Base-by-base conservation (phyloP, 2,888 invertebrate genomes). In the Hecatera dysodea region DNA sequence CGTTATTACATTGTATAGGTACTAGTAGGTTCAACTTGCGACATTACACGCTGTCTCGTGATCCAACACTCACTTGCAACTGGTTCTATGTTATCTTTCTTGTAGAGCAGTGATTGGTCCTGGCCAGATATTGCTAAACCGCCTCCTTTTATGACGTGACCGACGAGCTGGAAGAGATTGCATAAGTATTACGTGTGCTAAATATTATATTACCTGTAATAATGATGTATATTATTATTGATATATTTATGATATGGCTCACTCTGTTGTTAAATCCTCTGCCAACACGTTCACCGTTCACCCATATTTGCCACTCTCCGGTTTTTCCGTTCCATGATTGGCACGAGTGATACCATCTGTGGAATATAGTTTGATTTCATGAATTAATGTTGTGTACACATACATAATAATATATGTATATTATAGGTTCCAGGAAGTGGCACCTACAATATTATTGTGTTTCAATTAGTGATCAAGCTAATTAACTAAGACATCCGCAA, bases 261-360 rank as follows among this genome's bases (percentile, higher is more conserved):
- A 98, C 98, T 94, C 98, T 97, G 91, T 98, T 98, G 93, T 98
- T 97, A 92, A 98, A 98, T 74, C 98, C 98, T 88, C 98, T 97
- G 80, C 98, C 98, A 63, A 98, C 98, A 81, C 98, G 96, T 92
- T 98, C 98, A 27, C 97, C 97, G 90, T 98, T 98, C 77, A 98
- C 97, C 98, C 98, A 98, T 83, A 98, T 97, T 93, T 98, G 98
- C 98, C 98, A 98, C 93, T 98, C 98, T 61, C 98, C 98, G 11
- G 98, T 98, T 90, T 97, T 97, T 24, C 98, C 98, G 91, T 98
- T 98, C 98, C 98, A 98, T 66, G 98, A 98, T 87, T 98, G 97
- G 88, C 98, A 98, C 63, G 98, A 97, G 92, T 98, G 98, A 95
- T 98, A 98, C 98, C 98, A 98, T 75, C 97, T 97, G 90, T 2